Base-by-base conservation (phyloP, 2,797 vertebrate genomes). In the Neopelma chrysocephalum region DNA sequence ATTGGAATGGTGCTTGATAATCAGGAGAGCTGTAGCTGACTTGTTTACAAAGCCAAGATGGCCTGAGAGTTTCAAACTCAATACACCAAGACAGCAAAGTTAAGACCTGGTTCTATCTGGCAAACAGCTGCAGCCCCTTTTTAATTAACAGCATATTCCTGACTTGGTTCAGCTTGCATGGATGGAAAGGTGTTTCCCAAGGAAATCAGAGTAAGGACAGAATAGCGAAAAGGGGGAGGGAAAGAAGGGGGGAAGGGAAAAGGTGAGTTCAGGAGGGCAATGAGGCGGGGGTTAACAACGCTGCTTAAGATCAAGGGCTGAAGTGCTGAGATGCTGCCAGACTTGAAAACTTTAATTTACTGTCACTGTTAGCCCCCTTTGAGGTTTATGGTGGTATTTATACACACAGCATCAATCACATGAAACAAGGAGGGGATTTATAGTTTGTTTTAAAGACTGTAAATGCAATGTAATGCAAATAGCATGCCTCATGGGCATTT, bases 361-460 rank as follows among this genome's bases (percentile, higher is more conserved):
- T 98, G 98, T 98, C 98, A 98, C 98, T 97, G 98, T 98, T 97
- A 98, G 98, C 97, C 98, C 97, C 98, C 98, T 98, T 98, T 98
- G 98, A 98, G 98, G 98, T 98, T 98, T 98, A 98, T 98, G 97
- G 98, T 98, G 97, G 98, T 98, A 98, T 98, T 98, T 98, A 98
- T 98, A 98, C 97, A 98, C 98, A 98, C 98, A 98, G 98, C 98
- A 98, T 98, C 98, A 98, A 98, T 98, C 98, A 98, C 98, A 98
- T 97, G 97, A 98, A 98, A 98, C 98, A 98, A 98, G 98, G 97
- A 98, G 97, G 97, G 98, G 97, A 98, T 98, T 98, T 98, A 98
- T 98, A 98, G 98, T 98, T 98, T 98, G 98, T 98, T 98, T 98
- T 98, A 98, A 98, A 98, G 98, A 98, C 98, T 98, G 98, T 98